Conservation (phyloP, 2,888 invertebrate genomes). For the Bimastos eiseni region DNA sequence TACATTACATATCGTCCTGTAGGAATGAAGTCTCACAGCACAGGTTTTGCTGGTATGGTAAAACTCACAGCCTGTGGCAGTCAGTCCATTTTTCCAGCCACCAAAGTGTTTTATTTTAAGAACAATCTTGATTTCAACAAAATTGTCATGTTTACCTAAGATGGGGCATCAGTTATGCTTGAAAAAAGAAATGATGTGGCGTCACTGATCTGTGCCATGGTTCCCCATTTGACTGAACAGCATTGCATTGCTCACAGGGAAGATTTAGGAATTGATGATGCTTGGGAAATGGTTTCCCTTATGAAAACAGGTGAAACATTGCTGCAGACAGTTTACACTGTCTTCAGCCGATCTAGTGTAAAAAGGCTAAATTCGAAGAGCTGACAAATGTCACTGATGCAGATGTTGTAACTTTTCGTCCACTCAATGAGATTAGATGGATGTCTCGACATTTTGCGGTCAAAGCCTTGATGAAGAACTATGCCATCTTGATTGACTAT, state of each 20-base stretch:
- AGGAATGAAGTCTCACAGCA: background rate
- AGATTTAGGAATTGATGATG: background rate
- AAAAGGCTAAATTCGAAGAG: too few species aligned
- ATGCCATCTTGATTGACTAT: background rate
- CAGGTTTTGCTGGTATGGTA: background rate
- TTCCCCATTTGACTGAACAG: too few species aligned
- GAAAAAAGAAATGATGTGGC: background rate
- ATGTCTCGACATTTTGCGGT: too few species aligned
- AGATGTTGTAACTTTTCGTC: too few species aligned
- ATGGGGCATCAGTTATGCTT: conserved; percentile 15
- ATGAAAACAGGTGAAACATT: background rate
- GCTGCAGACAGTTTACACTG: background rate
- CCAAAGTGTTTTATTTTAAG: background rate
- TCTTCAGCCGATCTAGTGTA: too few species aligned
- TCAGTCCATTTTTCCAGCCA: background rate
- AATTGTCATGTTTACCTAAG: background rate
- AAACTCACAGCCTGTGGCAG: background rate
- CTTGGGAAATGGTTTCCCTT: background rate
- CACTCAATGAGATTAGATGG: too few species aligned
- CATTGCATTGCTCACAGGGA: too few species aligned
- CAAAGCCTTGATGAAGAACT: background rate
- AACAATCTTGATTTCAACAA: background rate
- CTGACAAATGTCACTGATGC: too few species aligned
- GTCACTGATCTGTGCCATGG: background rate
- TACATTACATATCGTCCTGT: background rate